A percentile compares a stretch with the other conserved stretches of the same genome.
These are phyloP conservation scores for Andrena praecox DNA, from an alignment of 2,888 invertebrate genomes.

Conservation along the genomic window DNA sequence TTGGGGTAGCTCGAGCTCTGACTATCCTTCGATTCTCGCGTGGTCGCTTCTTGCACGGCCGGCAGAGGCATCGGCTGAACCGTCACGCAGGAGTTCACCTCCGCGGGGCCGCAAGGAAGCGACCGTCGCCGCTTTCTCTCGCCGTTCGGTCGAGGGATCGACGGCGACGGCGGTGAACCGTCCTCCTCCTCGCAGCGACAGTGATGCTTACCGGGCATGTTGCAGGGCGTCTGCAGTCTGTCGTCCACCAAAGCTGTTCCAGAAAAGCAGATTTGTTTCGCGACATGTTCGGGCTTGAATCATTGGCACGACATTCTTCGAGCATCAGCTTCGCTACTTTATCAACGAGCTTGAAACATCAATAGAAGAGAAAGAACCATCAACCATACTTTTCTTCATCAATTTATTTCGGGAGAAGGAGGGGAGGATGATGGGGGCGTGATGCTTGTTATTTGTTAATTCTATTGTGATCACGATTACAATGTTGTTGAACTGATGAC, in stretches of 20 bases:
- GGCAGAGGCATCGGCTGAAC: conserved; percentile 66
- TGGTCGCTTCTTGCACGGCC: conserved; percentile 60
- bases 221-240: conserved; percentile 90
- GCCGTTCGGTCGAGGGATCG: conserved; percentile 78
- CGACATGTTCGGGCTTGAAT: neutral
- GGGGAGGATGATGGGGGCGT: too few species aligned
- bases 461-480: too few species aligned
- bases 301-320: conserved; percentile 6
- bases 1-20: conserved; percentile 57
- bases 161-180: conserved; percentile 83
- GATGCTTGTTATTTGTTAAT: too few species aligned
- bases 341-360: neutral
- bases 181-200: conserved; percentile 92
- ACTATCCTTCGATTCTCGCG: conserved; percentile 41
- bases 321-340: conserved; percentile 29
- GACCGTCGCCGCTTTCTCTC: conserved; percentile 83
- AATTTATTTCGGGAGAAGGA: too few species aligned
- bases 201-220: conserved; percentile 91
- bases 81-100: conserved; percentile 78
- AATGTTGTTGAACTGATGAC: neutral
- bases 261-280: conserved; percentile 11
- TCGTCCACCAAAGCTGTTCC: conserved; percentile 87
- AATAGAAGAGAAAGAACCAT: neutral
- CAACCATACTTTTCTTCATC: neutral
- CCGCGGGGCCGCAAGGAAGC: conserved; percentile 81